Evolutionary conservation across 1,140 invertebrate genomes (phyloP).

Genomic region (Eufriesea mexicana): DNA sequence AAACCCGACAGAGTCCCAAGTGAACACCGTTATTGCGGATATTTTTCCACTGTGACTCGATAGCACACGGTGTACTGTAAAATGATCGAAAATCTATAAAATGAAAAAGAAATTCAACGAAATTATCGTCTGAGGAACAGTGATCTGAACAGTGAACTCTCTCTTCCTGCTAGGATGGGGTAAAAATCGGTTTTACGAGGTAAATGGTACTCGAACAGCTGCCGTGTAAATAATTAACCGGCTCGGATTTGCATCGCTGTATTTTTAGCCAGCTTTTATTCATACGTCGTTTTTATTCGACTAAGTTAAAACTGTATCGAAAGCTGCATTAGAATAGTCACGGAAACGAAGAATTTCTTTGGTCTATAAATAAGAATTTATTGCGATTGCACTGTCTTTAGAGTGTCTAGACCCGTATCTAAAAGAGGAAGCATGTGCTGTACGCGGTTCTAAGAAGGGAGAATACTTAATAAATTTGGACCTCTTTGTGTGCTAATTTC

Average conservation of each 20-base stretch:
- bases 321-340: neutral
- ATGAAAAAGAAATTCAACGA: too few relatives aligned
- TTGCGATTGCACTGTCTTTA: constrained; percentile 34
- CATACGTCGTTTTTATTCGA: neutral
- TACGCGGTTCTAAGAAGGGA: neutral
- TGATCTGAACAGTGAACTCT: too few relatives aligned
- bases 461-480: constrained; percentile 47
- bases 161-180: too few relatives aligned
- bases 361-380: constrained; percentile 46
- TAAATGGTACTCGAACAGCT: too few relatives aligned
- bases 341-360: constrained; percentile 11
- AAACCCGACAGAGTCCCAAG: neutral
- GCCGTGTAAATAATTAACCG: neutral
- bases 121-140: too few relatives aligned
- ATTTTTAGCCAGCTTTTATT: neutral
- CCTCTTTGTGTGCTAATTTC: constrained; percentile 43
- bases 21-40: too few relatives aligned
- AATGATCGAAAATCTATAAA: too few relatives aligned
- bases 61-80: too few relatives aligned
- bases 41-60: too few relatives aligned
- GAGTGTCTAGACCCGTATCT: constrained; percentile 30
- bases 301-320: neutral
- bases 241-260: neutral
- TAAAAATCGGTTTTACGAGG: too few relatives aligned
- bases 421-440: constrained; percentile 29